phyloP scores from a whole-genome alignment of 1,140 invertebrate species.

The Alviniconcha marisindica region DNA sequence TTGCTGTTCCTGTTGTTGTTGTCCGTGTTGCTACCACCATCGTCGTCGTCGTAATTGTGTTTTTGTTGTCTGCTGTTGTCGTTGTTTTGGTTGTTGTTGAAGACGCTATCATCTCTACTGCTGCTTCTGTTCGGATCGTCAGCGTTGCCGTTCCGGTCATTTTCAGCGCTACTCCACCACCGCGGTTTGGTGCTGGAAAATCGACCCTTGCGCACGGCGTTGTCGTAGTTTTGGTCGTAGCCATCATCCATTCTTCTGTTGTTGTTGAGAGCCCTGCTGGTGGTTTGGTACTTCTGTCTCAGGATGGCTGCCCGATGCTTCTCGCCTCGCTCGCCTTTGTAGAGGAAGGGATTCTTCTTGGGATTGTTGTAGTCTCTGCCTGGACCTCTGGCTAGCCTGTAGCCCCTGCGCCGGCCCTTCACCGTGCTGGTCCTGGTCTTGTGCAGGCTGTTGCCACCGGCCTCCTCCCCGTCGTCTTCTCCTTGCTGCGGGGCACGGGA shows the following conservation, averaged over 20 bases:
- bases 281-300: background rate
- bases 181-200: no score
- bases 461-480: background rate
- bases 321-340: background rate
- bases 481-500: background rate
- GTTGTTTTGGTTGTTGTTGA: background rate
- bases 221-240: background rate
- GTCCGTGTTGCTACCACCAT: background rate
- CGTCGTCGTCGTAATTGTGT: background rate
- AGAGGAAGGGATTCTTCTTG: background rate
- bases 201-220: background rate
- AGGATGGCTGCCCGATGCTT: background rate
- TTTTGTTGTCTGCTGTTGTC: background rate
- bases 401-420: no score
- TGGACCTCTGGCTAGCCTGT: no score
- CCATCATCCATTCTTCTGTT: background rate
- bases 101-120: background rate
- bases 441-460: background rate
- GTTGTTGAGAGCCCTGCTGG: background rate
- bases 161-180: background rate
- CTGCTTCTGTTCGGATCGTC: background rate
- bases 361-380: background rate
- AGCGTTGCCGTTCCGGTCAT: background rate
- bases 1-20: conserved; percentile 32
- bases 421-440: no score